Evolutionary conservation across 1,140 invertebrate genomes (phyloP).

Genomic region (Stenopsyche tienmushanensis): DNA sequence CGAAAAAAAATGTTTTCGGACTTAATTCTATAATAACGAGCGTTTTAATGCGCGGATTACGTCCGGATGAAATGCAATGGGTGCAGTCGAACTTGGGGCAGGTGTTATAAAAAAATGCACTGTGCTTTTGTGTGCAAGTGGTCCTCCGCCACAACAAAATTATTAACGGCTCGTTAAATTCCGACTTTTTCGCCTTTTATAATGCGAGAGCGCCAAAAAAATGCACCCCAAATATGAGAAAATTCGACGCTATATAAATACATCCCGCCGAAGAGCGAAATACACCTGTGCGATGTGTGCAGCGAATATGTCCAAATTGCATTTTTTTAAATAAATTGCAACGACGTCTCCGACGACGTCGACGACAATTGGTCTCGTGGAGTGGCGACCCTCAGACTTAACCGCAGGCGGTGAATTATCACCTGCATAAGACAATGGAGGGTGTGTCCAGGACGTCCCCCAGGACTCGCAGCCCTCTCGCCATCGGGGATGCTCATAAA

Average conservation of each 20-base stretch:
- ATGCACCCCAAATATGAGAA: no score
- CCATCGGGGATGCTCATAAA: slow-evolving; percentile 20
- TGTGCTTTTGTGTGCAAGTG: background rate
- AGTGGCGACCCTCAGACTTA: background rate
- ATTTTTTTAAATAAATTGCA: no score
- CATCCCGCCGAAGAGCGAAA: no score
- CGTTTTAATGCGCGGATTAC: background rate
- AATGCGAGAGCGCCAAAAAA: no score
- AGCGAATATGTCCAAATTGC: no score
- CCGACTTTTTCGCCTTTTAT: no score
- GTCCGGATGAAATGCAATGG: background rate
- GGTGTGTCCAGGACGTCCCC: slow-evolving; percentile 24
- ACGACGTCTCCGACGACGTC: background rate
- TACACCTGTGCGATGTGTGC: no score
- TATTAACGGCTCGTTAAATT: background rate
- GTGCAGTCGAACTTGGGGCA: background rate
- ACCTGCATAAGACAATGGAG: slow-evolving; percentile 27
- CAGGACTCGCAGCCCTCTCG: slow-evolving; percentile 8
- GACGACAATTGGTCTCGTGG: background rate
- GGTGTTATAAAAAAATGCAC: background rate
- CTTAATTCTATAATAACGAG: no score
- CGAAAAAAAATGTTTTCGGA: no score
- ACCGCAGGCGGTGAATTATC: slow-evolving; percentile 23
- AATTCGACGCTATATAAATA: no score
- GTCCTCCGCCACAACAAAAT: background rate